phyloP scores from a whole-genome alignment of 2,113 vertebrate genomes.

The Gallinago jamesoni region DNA sequence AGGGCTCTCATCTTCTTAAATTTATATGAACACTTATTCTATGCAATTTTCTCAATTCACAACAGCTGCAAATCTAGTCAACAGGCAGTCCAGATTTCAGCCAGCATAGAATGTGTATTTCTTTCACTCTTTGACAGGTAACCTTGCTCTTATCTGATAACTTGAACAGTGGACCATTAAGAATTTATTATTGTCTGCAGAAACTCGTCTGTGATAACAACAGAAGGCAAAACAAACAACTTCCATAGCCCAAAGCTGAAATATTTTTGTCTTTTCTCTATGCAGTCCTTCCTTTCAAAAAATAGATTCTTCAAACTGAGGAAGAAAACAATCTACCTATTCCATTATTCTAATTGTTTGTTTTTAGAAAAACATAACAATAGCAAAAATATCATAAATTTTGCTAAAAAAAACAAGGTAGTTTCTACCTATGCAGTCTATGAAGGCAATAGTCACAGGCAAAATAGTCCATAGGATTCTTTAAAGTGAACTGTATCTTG shows the following conservation, averaged over 20 bases:
- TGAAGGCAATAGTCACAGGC: not conserved
- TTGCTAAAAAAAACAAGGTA: not conserved
- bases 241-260: not conserved
- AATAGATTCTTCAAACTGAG: not conserved
- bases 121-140: not conserved
- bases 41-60: not conserved
- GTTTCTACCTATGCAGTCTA: not conserved
- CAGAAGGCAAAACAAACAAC: not conserved
- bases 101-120: not conserved
- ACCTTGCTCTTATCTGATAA: not conserved
- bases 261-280: not conserved
- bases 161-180: not conserved
- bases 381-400: not conserved
- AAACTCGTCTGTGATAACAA: not conserved
- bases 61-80: not conserved
- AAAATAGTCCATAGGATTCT: not conserved
- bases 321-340: not conserved
- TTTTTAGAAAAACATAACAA: not conserved
- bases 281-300: not conserved
- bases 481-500: not conserved
- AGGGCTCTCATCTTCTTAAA: not conserved
- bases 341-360: not conserved
- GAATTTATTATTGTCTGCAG: not conserved
- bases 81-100: not conserved
- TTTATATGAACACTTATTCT: not conserved